Base-by-base conservation (phyloP, 2,797 vertebrate genomes). In the Sebastes kiyomatsui region DNA sequence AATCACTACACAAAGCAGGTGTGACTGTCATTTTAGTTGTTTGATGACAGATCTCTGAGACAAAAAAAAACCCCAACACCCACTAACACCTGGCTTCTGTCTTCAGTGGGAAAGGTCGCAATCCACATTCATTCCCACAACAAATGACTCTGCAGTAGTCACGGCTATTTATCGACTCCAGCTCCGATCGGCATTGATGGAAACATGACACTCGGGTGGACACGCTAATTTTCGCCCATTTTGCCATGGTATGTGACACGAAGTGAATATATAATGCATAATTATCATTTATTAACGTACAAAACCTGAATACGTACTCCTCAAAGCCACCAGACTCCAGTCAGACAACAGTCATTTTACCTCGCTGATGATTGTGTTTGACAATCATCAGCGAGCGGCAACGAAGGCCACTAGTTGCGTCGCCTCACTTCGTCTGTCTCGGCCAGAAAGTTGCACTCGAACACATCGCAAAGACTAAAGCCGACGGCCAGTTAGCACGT, bases 401-500 rank as follows among this genome's bases (percentile, higher is more conserved):
- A 46, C 16, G 42, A 46, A 46, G 42, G 42, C 42, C 42, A 46
- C 1, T 18, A 20, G 42, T 46, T 46, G 42, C 16, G 16, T 46
- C 42, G 42, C 42, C 42, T 46, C 42, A 46, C 42, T 1, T 46
- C 42, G 42, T 46, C 42, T 46, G 42, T 46, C 16, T 46, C 14
- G 42, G 42, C 42, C 42, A 46, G 14, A 18, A 46, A 46, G 16
- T 46, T 46, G 42, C 42, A 46, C 16, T 46, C 16, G 6, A 46
- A 46, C 16, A 18, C 42, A 46, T 16, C 42, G 16, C 42, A 46
- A 46, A 46, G 42, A 46, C 42, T 46, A 46, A 0, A 46, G 42
- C 42, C 0, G 42, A 46, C 0, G 3, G 42, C 16, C 42, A 7
- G 6, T 18, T 0, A 46, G 14, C 42, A 18, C 6, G 16, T 18